Percentiles rank a stretch among this genome's conserved stretches.
Evolutionary conservation across 1,140 invertebrate species (phyloP).

Genomic region (Apis dorsata): DNA sequence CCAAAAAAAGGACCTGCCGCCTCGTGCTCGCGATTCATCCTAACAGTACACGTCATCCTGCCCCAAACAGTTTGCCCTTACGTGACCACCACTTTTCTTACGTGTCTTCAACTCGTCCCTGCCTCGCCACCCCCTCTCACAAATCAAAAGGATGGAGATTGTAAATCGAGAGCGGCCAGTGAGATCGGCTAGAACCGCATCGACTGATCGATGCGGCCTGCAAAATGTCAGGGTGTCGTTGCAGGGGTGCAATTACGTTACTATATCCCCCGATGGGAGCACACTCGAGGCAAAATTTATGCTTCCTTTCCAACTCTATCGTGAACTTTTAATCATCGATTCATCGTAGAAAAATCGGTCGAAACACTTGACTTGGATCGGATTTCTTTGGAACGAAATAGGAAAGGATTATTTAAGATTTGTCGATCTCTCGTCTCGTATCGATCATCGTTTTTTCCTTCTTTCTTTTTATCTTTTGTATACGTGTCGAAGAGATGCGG

Average conservation of each 20-base stretch:
- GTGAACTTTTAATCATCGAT: background rate
- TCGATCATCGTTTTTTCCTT: too few relatives aligned
- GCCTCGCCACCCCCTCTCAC: background rate
- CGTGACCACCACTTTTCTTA: conserved; percentile 1
- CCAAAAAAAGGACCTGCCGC: conserved; percentile 46
- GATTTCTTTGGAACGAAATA: too few relatives aligned
- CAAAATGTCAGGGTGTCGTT: conserved; percentile 29
- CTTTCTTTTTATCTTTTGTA: too few relatives aligned
- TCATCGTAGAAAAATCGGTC: background rate
- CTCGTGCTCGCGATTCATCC: conserved; percentile 28
- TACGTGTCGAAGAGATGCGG: too few relatives aligned
- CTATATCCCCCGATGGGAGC: background rate
- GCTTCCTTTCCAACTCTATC: background rate
- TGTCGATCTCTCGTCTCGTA: too few relatives aligned
- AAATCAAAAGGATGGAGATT: conserved; percentile 27
- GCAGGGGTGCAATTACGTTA: conserved; percentile 20
- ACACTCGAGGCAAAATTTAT: background rate
- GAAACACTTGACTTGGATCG: background rate
- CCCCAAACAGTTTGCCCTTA: background rate
- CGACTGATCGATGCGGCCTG: background rate
- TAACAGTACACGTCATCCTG: conserved; percentile 49
- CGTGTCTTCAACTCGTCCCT: too few relatives aligned
- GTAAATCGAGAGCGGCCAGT: conserved; percentile 24
- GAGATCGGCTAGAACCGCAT: background rate
- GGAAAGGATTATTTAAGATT: too few relatives aligned